Evolutionary conservation across 2,888 invertebrate species (phyloP).

Genomic region (Chelonus formosanus): DNA sequence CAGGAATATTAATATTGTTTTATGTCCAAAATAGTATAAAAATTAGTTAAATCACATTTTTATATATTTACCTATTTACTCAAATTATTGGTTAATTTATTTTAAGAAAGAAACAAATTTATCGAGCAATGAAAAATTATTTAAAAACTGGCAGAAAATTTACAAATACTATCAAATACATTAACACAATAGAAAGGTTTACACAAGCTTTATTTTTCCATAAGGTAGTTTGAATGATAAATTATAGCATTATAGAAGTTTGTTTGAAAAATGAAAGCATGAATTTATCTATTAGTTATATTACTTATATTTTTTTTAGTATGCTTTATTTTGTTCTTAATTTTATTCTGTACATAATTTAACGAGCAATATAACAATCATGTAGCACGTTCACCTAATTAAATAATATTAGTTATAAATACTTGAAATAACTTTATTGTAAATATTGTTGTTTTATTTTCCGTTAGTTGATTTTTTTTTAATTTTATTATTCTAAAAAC

Average conservation of each 20-base stretch:
- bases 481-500: conserved; percentile 29
- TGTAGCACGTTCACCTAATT: conserved; percentile 15
- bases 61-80: too few species aligned
- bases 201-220: conserved; percentile 62
- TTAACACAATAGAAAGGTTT: conserved; percentile 2
- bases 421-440: too few species aligned
- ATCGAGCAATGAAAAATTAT: too few species aligned
- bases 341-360: conserved; percentile 38
- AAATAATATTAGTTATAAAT: too few species aligned
- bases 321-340: background rate
- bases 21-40: background rate
- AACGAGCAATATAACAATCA: background rate
- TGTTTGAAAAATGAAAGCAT: conserved; percentile 19
- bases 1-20: too few species aligned
- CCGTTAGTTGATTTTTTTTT: conserved; percentile 29
- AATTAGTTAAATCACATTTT: too few species aligned
- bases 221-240: conserved; percentile 44
- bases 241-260: conserved; percentile 27
- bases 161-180: too few species aligned
- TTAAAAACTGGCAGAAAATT: too few species aligned
- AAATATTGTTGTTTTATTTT: conserved; percentile 15
- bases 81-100: too few species aligned
- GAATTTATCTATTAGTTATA: conserved; percentile 1
- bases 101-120: background rate
- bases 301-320: too few species aligned